Evolutionary conservation across 2,113 vertebrate genomes (phyloP), one percentile per base, ranked within the genome.

Genomic region (Coturnix japonica): DNA sequence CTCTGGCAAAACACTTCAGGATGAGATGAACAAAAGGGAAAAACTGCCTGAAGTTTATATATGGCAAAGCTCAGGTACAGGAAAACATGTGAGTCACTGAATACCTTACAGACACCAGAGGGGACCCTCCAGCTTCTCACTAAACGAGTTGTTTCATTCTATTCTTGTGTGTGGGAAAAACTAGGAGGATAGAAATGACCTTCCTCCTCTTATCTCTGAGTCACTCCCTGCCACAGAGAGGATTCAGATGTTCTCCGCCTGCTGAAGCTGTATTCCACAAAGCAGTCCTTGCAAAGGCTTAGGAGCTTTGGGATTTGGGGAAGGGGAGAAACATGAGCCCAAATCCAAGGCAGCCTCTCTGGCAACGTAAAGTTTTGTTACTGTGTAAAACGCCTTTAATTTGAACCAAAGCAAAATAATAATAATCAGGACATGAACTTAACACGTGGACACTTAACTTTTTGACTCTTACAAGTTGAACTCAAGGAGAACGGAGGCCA

Each of bases 151-250:
- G 4, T 28, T 85, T 5, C 3, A 23, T 6, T 73, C 75, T 91
- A 4, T 13, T 37, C 43, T 9, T 0, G 4, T 1, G 14, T 26
- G 53, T 63, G 60, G 79, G 75, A 69, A 86, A 80, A 82, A 84
- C 30, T 4, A 10, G 56, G 43, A 93, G 66, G 66, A 21, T n/a
- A 51, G 77, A n/a, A 84, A 28, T 1, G 1, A 89, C 81, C 70
- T 78, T 86, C 57, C 86, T 87, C 35, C 80, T 77, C 64, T 74
- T 64, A 86, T 60, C 89, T 92, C 83, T 49, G 70, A 71, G 64
- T 77, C 59, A 63, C 41, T 91, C 56, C 43, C 47, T 53, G 47
- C 69, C 43, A 13, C 21, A 22, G 16, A 21, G 56, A 43, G 12
- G 5, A 25, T 51, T 84, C 81, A 66, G 31, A 71, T 19, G 53